A percentile compares a stretch with the other conserved stretches of the same genome.
These are phyloP conservation scores for Pseudopleuronectes americanus DNA, from an alignment of 2,797 vertebrate genomes.

Conservation along the genomic window DNA sequence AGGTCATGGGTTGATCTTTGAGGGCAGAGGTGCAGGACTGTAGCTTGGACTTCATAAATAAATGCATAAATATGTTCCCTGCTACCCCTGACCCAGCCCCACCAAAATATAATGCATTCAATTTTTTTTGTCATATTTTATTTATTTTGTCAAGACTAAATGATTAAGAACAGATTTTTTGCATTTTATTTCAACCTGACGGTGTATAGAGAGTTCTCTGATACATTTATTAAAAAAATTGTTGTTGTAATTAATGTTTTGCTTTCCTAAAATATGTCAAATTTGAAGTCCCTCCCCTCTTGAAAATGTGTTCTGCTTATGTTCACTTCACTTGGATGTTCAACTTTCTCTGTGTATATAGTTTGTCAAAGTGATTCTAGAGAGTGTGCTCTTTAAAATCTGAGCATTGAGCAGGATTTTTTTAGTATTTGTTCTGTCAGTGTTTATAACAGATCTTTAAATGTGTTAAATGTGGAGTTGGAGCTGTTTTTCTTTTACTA, in stretches of 20 bases:
- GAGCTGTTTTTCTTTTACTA: not conserved
- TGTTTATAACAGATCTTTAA: not conserved
- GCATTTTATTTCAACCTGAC: too few species aligned
- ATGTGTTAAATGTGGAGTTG: not conserved
- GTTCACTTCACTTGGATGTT: not conserved
- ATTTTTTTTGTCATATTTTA: too few species aligned
- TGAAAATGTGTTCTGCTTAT: not conserved
- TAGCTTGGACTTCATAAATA: too few species aligned
- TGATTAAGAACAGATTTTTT: too few species aligned
- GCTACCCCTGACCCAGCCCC: too few species aligned
- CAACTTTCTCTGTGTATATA: not conserved
- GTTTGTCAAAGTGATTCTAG: not conserved
- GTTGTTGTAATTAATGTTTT: not conserved
- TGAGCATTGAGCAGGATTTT: not conserved
- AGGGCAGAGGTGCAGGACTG: too few species aligned
- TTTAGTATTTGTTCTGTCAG: not conserved
- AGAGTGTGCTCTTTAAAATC: not conserved
- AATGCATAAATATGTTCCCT: too few species aligned
- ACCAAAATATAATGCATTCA: too few species aligned
- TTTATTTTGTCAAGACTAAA: too few species aligned
- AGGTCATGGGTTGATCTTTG: too few species aligned
- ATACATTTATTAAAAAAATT: too few species aligned
- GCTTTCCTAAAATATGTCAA: not conserved
- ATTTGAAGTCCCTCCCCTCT: not conserved
- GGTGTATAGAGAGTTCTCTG: too few species aligned